Evolutionary conservation across 1,140 invertebrate species (phyloP).

Genomic region (Drosophila nannoptera): DNA sequence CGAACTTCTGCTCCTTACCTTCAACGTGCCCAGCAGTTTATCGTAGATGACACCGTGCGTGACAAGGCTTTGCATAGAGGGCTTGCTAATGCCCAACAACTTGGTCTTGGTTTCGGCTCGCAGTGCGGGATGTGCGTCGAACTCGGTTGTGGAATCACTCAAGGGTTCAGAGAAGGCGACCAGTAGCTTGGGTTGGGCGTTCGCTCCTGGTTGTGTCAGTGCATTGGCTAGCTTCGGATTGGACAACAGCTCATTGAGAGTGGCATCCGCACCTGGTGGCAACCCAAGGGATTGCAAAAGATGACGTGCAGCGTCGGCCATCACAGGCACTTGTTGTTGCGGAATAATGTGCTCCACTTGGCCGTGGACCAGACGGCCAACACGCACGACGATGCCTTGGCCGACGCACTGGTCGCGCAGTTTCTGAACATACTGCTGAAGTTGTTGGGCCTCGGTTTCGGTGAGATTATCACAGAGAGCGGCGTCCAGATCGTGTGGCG

Average conservation of each 20-base stretch:
- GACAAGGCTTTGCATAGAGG: constrained; percentile 79
- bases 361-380: constrained; percentile 60
- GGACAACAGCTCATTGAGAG: constrained; percentile 51
- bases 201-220: constrained; percentile 19
- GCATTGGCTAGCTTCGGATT: constrained; percentile 57
- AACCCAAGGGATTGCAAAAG: constrained; percentile 46
- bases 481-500: constrained; percentile 88
- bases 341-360: constrained; percentile 51
- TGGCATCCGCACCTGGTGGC: constrained; percentile 49
- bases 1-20: constrained; percentile 56
- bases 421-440: constrained; percentile 84
- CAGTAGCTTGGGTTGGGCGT: constrained; percentile 53
- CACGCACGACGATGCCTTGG: constrained; percentile 82
- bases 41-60: constrained; percentile 82
- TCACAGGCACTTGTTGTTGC: neutral
- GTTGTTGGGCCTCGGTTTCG: constrained; percentile 82
- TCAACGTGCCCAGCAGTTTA: constrained; percentile 80
- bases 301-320: constrained; percentile 15
- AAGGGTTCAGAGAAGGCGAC: constrained; percentile 66
- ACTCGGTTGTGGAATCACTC: constrained; percentile 48
- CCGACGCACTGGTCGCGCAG: constrained; percentile 84
- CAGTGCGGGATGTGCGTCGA: constrained; percentile 38
- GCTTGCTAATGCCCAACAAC: constrained; percentile 57
- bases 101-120: constrained; percentile 55
- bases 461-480: constrained; percentile 82